Base-by-base conservation (phyloP, 2,888 invertebrate species). In the Drosophila neotestacea region DNA sequence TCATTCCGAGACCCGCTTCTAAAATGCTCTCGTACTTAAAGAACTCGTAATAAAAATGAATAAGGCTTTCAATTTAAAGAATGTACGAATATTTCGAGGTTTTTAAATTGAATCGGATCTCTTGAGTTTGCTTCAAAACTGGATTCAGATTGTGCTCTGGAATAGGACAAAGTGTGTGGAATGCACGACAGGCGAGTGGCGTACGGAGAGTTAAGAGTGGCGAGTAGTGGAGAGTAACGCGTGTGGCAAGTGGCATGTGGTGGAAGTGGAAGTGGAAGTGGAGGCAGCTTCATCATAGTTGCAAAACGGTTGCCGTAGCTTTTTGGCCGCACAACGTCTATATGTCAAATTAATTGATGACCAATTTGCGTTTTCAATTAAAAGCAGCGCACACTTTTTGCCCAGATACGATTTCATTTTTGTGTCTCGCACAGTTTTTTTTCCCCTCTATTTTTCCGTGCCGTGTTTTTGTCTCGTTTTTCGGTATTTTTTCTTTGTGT, bases 301-400 rank as follows among this genome's bases (percentile, higher is more conserved):
- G 76, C 64, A 66, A 66, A 63, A 73, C 73, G 70, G 66, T 64
- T 64, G 79, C 55, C 67, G 70, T 63, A 72, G 78, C 66, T 77
- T 74, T 77, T 77, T 75, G 64, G 69, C 66, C 52, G 36, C 30
- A 42, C 58, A 36, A 36, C 64, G 73, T 85, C 80, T 80, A 73
- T 87, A 87, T 85, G 87, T 85, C 87, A 85, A 85, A 85, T 85
- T 85, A 85, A 85, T 85, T 85, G 84, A 85, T 85, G 87, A 85
- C 84, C 84, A 85, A 85, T 85, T 85, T 85, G 84, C 85, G 87
- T 87, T 85, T 85, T 85, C 84, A 85, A 85, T 85, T 85, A 85
- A 87, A 85, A 85, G 85, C 84, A 85, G 78, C 75, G 80, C 71
- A 71, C 77, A 84, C 65, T 70, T 74, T 64, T 68, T 77, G 70